Evolutionary conservation across 1,140 invertebrate species (phyloP), one percentile per base, ranked within the genome.

Genomic region (Neodiprion lecontei): DNA sequence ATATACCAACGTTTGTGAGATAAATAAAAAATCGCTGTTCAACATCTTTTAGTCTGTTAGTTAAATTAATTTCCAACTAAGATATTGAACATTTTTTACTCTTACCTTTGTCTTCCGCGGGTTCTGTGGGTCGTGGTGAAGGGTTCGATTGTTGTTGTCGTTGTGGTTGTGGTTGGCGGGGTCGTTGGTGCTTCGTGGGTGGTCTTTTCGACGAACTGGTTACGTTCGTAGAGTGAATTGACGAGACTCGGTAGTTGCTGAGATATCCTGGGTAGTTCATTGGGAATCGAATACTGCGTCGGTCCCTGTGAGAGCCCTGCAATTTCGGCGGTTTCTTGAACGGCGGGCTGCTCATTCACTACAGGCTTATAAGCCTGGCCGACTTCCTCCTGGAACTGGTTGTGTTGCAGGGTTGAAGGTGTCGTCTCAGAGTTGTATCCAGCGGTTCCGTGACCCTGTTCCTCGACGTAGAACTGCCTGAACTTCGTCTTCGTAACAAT

Each of bases 181-280:
- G 79, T 83, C 1, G 82, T 81, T 1, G 84, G 74, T 0, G 78
- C 5, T 40, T 80, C 9, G 78, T 78, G 0, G 79, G 70, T 10
- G 72, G n/a, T 0, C 74, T 66, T 86, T 82, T 72, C 80, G 77
- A 49, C 84, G 83, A 14, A 66, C 23, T 48, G 77, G 48, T 81
- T 77, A 80, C 81, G 83, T 69, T 92, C 91, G 75, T 92, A 83
- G 21, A 93, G 82, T 11, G 91, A 90, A 79, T 92, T 93, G 0
- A 92, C 90, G 23, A 92, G 79, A 1, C 90, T 90, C 10, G 91
- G 90, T 48, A 92, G 82, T 72, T 90, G 88, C 0, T 90, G 88
- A 12, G 89, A 90, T 70, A 91, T 87, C 0, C 89, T 83, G 0
- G 90, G 90, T 17, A 91, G 79, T 78, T 89, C 83, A n/a, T 85